A percentile compares a stretch with the other conserved stretches of the same genome.
Conservation (phyloP, 2,113 vertebrate genomes). For the Brachypodius melanocephalos region DNA sequence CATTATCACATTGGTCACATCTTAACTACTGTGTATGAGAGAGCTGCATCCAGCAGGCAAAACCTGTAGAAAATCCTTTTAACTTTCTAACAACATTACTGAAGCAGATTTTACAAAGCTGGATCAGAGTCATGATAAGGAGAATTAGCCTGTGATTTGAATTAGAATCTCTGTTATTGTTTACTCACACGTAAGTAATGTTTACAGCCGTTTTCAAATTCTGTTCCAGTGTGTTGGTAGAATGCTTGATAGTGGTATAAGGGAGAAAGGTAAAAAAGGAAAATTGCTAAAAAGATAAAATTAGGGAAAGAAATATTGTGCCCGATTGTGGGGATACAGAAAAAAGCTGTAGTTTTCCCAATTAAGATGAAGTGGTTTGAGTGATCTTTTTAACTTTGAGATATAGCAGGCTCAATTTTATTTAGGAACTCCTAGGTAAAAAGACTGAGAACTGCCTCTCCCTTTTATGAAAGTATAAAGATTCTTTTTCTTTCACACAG, state of each 20-base stretch:
- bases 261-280: background rate
- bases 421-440: background rate
- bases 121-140: background rate
- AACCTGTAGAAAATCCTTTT: background rate
- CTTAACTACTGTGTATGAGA: background rate
- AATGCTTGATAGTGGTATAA: background rate
- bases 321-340: background rate
- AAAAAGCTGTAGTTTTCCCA: background rate
- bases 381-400: background rate
- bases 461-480: background rate
- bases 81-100: background rate
- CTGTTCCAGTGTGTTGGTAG: background rate
- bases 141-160: background rate
- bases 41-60: background rate
- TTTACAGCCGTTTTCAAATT: background rate
- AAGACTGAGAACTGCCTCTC: background rate
- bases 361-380: background rate
- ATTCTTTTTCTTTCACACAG: background rate
- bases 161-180: background rate
- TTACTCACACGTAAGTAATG: background rate
- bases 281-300: background rate
- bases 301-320: background rate
- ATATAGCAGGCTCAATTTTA: background rate
- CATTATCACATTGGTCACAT: background rate
- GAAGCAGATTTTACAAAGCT: background rate